Evolutionary conservation across 1,140 invertebrate genomes (phyloP).

Genomic region (Drosophila burlai): DNA sequence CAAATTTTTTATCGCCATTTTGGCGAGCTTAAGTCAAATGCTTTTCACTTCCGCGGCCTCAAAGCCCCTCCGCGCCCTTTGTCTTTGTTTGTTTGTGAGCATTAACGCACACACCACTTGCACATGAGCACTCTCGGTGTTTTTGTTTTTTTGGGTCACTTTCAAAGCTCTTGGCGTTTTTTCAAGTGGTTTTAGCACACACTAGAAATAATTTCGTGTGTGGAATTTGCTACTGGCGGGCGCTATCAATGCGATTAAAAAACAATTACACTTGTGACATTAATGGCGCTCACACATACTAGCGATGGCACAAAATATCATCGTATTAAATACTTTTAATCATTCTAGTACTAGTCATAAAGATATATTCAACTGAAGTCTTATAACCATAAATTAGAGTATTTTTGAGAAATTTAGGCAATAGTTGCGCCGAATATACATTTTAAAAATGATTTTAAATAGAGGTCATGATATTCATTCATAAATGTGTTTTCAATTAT

Average conservation of each 20-base stretch:
- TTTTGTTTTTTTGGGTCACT: slow-evolving; percentile 78
- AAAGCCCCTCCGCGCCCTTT: slow-evolving; percentile 9
- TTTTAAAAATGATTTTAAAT: neutral
- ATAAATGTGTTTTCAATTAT: neutral
- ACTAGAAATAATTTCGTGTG: slow-evolving; percentile 74
- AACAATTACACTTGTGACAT: slow-evolving; percentile 81
- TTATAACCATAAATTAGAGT: neutral
- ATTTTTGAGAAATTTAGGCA: neutral
- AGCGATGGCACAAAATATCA: slow-evolving; percentile 2
- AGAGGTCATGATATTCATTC: neutral
- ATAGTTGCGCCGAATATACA: neutral
- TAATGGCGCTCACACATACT: slow-evolving; percentile 51
- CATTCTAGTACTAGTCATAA: slow-evolving; percentile 1
- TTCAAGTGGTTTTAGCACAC: slow-evolving; percentile 72
- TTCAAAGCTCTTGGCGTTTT: slow-evolving; percentile 57
- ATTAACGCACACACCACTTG: slow-evolving; percentile 34
- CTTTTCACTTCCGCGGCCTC: slow-evolving; percentile 15
- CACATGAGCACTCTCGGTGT: slow-evolving; percentile 9
- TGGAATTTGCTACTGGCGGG: slow-evolving; percentile 41
- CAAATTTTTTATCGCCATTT: slow-evolving; percentile 56
- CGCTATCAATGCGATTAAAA: slow-evolving; percentile 81
- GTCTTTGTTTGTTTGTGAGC: slow-evolving; percentile 48
- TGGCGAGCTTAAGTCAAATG: slow-evolving; percentile 45
- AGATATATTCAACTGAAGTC: neutral
- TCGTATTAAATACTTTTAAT: neutral